Evolutionary conservation across 53 echinoderm and acorn worm genomes (phyloP).

Genomic region (Henricia sp.): DNA sequence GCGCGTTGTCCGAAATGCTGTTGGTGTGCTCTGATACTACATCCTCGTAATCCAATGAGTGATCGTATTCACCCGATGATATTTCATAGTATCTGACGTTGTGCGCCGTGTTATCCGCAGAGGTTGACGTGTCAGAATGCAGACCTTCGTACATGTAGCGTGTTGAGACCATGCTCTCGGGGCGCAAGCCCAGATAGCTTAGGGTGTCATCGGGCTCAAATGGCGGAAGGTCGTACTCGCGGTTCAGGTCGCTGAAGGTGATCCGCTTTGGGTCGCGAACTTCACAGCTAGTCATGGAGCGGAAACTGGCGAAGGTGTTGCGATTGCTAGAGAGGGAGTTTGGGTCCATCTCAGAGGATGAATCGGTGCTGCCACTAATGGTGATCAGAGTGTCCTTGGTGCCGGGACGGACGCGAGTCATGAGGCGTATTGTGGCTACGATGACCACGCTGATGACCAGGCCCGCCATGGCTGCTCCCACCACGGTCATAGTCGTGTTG

Average conservation of each 20-base stretch:
- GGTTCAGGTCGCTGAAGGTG: conserved; percentile 46
- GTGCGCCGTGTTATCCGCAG: conserved; percentile 7
- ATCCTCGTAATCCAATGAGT: conserved; percentile 52
- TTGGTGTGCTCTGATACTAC: conserved; percentile 21
- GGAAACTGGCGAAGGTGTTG: conserved; percentile 42
- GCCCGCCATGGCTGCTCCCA: conserved; percentile 45
- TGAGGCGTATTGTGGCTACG: conserved; percentile 17
- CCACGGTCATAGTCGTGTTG: conserved; percentile 15
- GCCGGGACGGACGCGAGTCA: conserved; percentile 33
- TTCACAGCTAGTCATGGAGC: conserved; percentile 26
- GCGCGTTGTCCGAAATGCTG: conserved; percentile 6
- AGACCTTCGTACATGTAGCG: conserved; percentile 54
- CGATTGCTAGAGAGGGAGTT: conserved; percentile 28
- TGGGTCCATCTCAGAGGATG: conserved; percentile 17
- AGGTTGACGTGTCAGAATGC: conserved; percentile 24
- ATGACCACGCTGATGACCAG: conserved; percentile 51
- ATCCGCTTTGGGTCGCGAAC: conserved; percentile 47
- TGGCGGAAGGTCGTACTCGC: conserved; percentile 56
- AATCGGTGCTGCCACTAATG: conserved; percentile 22
- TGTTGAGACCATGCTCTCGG: conserved; percentile 51
- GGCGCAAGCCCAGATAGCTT: conserved; percentile 59
- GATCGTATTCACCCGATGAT: conserved; percentile 39
- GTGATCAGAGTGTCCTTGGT: conserved; percentile 40
- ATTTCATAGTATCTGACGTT: conserved; percentile 52
- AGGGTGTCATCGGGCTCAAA: conserved; percentile 44